These are phyloP conservation scores for Rotaria sp. DNA, from an alignment of 2,888 invertebrate genomes.

Conservation along the genomic window DNA sequence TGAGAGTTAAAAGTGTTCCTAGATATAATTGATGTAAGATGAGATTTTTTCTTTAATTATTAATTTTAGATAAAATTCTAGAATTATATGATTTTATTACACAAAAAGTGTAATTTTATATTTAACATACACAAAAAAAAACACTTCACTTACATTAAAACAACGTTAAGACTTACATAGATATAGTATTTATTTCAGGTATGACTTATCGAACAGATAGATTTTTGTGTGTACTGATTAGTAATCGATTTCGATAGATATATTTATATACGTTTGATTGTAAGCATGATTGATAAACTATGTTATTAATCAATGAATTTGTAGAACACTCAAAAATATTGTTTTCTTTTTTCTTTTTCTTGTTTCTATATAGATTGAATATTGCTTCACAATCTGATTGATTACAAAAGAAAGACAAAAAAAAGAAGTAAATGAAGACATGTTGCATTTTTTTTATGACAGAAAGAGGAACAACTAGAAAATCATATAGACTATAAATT, in stretches of 20 bases:
- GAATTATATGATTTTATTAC: too few relatives aligned
- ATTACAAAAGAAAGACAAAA: background rate
- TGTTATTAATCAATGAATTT: too few relatives aligned
- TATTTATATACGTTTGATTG: background rate
- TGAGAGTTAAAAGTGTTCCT: too few relatives aligned
- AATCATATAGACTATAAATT: background rate
- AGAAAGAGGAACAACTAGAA: background rate
- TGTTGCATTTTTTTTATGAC: background rate
- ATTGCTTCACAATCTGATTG: background rate
- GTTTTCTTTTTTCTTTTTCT: background rate
- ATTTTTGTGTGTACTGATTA: background rate
- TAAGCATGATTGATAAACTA: background rate
- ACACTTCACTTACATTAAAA: too few relatives aligned
- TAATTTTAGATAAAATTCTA: background rate
- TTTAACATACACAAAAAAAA: too few relatives aligned
- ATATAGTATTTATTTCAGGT: too few relatives aligned
- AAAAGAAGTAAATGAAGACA: background rate
- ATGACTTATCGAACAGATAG: too few relatives aligned
- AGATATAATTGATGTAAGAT: background rate
- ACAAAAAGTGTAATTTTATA: too few relatives aligned
- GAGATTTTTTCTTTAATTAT: background rate
- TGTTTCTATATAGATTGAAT: background rate
- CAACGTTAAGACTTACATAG: too few relatives aligned
- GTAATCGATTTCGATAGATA: background rate
- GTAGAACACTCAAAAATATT: too few relatives aligned